These are phyloP conservation scores for Carduelis carduelis DNA, from an alignment of 2,797 vertebrate genomes.

Conservation along the genomic window DNA sequence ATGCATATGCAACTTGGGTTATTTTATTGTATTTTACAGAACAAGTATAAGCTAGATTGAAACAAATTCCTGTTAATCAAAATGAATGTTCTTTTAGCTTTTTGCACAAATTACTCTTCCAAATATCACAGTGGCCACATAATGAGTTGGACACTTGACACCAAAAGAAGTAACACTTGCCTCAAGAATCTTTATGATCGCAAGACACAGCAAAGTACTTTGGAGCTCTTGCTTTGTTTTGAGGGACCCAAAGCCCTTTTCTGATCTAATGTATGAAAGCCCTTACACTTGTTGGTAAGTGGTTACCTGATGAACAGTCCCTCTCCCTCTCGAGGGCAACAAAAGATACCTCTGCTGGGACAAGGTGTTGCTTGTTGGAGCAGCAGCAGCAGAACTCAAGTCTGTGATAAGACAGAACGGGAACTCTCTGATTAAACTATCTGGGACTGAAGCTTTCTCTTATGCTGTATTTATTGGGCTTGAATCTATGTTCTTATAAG, in stretches of 20 bases:
- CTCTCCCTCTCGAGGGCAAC: neutral
- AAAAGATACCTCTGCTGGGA: neutral
- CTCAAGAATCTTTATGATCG: neutral
- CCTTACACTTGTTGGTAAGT: neutral
- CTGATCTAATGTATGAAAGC: neutral
- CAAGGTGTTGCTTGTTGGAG: neutral
- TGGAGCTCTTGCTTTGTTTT: neutral
- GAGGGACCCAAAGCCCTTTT: neutral
- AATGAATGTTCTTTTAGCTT: neutral
- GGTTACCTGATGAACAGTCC: neutral
- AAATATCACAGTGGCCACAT: neutral
- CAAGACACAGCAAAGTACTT: neutral
- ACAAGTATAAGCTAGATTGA: neutral
- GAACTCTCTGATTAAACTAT: neutral
- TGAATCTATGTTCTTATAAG: neutral
- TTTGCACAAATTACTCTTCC: neutral
- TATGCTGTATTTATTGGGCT: neutral
- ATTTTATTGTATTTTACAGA: neutral
- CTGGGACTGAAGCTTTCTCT: neutral
- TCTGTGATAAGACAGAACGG: neutral
- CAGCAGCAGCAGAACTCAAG: neutral
- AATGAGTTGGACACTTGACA: neutral
- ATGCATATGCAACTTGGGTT: neutral
- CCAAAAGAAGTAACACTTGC: neutral
- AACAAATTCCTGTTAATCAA: neutral